These are phyloP conservation scores for Ormyrus pomaceus DNA, from an alignment of 2,888 invertebrate species.

Conservation along the genomic window DNA sequence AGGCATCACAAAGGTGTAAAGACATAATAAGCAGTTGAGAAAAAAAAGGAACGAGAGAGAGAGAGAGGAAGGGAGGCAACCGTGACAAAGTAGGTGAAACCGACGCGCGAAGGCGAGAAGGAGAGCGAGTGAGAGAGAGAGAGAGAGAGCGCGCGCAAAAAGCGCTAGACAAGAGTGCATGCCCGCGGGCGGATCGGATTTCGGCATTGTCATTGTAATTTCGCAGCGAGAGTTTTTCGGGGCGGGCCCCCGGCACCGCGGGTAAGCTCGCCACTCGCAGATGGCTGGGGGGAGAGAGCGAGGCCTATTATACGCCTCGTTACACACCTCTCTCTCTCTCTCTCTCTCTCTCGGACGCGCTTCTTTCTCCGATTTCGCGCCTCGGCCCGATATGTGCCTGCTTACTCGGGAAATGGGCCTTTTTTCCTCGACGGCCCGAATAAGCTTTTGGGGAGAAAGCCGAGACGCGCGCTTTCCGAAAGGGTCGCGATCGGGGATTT, in stretches of 20 bases:
- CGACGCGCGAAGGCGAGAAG: constrained; percentile 39
- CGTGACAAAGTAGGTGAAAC: constrained; percentile 51
- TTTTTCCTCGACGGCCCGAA: not conserved
- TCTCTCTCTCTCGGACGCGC: not conserved
- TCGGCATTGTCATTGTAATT: constrained; percentile 76
- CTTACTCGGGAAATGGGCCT: not conserved
- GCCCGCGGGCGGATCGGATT: constrained; percentile 75
- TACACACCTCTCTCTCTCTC: constrained; percentile 59
- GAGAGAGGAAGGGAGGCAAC: constrained; percentile 30
- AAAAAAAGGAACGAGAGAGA: constrained; percentile 18
- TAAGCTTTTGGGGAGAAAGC: not conserved
- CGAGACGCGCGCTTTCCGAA: not conserved
- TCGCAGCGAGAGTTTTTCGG: constrained; percentile 69
- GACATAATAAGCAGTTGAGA: constrained; percentile 51
- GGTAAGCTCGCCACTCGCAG: constrained; percentile 70
- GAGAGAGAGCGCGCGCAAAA: constrained; percentile 42
- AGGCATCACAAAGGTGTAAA: constrained; percentile 35
- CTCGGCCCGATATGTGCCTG: not conserved
- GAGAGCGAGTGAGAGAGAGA: constrained; percentile 37
- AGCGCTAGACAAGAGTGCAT: constrained; percentile 63
- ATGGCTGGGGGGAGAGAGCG: constrained; percentile 66
- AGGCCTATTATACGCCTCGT: constrained; percentile 75
- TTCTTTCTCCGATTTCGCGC: constrained; percentile 34
- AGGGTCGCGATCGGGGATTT: not conserved
- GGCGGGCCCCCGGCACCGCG: constrained; percentile 73